Evolutionary conservation across 64 coral and sea anemone species (phyloP).

Genomic region (Trachythela sp.): DNA sequence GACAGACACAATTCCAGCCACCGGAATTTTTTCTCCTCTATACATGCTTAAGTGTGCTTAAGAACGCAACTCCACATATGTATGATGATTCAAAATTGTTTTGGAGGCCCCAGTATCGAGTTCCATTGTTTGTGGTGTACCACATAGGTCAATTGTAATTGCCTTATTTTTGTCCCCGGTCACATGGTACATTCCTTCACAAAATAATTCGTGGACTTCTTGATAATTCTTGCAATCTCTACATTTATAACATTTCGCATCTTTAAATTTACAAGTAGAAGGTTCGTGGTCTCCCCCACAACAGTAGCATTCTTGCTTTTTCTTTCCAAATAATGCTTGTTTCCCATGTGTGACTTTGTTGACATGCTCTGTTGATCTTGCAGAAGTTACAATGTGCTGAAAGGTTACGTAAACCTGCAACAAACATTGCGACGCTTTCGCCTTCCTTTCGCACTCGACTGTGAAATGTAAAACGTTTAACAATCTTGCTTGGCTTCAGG

Average conservation of each 20-base stretch:
- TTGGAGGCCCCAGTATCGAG: constrained; percentile 47
- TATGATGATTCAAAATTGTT: constrained; percentile 13
- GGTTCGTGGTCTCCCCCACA: constrained; percentile 46
- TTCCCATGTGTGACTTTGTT: neutral
- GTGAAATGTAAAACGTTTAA: constrained; percentile 33
- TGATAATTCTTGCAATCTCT: neutral
- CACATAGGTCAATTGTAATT: constrained; percentile 37
- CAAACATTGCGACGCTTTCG: neutral
- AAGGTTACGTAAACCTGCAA: neutral
- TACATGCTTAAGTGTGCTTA: constrained; percentile 23
- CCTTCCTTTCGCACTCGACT: neutral
- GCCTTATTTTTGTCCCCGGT: no score
- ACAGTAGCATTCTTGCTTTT: constrained; percentile 25
- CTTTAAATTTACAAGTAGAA: constrained; percentile 24
- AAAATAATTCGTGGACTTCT: neutral
- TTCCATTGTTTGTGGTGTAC: constrained; percentile 44
- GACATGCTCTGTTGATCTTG: neutral
- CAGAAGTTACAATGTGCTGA: neutral
- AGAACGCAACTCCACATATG: constrained; percentile 19
- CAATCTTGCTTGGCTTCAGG: neutral
- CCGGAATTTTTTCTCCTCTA: constrained; percentile 33
- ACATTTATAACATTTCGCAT: constrained; percentile 40
- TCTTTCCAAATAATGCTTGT: neutral
- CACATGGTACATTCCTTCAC: neutral
- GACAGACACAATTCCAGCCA: constrained; percentile 3